Conservation (phyloP, 2,888 invertebrate genomes). For the Callimorpha dominula region DNA sequence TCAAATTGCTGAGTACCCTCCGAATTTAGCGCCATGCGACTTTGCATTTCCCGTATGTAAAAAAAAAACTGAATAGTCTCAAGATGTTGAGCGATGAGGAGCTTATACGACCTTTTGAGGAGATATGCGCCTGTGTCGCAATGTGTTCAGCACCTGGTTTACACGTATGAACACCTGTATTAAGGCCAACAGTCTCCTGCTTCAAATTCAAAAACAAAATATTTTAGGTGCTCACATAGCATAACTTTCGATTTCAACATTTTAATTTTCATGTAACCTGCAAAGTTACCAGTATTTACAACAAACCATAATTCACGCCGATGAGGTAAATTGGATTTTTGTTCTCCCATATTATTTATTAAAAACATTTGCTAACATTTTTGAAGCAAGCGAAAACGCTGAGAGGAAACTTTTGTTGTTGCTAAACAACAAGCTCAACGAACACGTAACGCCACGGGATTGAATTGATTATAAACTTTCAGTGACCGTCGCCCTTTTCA, state of each 20-base stretch:
- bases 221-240: neutral
- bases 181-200: too few species aligned
- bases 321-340: constrained; percentile 57
- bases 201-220: too few species aligned
- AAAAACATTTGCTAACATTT: constrained; percentile 55
- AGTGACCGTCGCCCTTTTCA: constrained; percentile 40
- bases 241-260: constrained; percentile 8
- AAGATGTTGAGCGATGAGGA: too few species aligned
- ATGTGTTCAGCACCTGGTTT: too few species aligned
- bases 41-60: too few species aligned
- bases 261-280: constrained; percentile 36
- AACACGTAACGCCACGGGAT: constrained; percentile 63
- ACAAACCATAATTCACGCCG: constrained; percentile 44
- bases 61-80: too few species aligned
- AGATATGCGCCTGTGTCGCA: too few species aligned
- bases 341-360: constrained; percentile 56
- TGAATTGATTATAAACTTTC: constrained; percentile 75
- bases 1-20: too few species aligned
- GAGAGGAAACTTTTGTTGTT: constrained; percentile 64
- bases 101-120: too few species aligned
- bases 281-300: constrained; percentile 37
- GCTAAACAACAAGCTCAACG: constrained; percentile 62
- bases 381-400: constrained; percentile 32
- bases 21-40: too few species aligned
- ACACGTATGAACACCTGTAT: too few species aligned